Base-by-base conservation (phyloP, 1,140 invertebrate genomes). In the Ostrea edulis region DNA sequence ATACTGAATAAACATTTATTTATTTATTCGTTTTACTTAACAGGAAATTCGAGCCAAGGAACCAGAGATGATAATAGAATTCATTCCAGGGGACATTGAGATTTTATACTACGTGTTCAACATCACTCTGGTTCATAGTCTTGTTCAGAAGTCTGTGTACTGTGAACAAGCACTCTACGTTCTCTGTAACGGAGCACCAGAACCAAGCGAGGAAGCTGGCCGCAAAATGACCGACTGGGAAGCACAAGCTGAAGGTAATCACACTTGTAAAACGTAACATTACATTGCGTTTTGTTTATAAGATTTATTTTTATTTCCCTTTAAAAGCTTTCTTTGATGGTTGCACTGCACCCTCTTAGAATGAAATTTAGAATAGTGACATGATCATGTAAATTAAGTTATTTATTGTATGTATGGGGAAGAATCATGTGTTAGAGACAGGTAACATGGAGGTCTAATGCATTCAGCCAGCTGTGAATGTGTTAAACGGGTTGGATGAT, bases 121-220 rank as follows among this genome's bases (percentile, higher is more conserved):
- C 0, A 29, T 89, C 14, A 55, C 82, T 7, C 65, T 84, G 14
- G 88, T 91, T 12, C 29, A 65, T 0, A 14, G 68, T 20, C 71
- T 90, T 1, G 90, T 92, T 0, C 35, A 87, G 8, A 54, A 85
- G 17, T 85, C 91, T 17, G 85, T 86, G n/a, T 93, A 91, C 62
- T 93, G 92, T 88, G 90, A 89, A 58, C 92, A 93, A 54, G 86
- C 88, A 52, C 55, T 93, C 20, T 90, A 86, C 9, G n/a, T 93
- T 9, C 51, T 91, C 8, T 91, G 92, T 89, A 68, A 86, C 7
- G 83, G 90, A 81, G 84, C 89, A 12, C 8, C 87, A 20, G 22
- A 82, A 7, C 77, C 86, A 14, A 58, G 86, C 8, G 81, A 71
- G 25, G 44, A 86, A 8, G 20, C 35, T 1, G 86, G 86, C 4